Base-by-base conservation (phyloP, 2,888 invertebrate genomes). In the Andrena hattorfiana region DNA sequence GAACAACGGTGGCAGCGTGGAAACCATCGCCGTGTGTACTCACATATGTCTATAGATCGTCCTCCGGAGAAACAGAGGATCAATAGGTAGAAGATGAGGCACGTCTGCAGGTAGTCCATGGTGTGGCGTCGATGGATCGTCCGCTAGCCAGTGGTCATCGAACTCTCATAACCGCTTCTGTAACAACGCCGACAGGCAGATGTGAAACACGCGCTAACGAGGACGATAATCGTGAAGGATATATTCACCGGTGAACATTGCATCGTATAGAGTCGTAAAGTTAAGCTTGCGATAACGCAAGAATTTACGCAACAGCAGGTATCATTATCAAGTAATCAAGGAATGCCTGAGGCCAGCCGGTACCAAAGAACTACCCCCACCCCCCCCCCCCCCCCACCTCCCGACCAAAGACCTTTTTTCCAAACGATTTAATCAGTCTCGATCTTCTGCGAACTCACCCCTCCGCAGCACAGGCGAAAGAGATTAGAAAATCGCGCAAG, bases 31-130 rank as follows among this genome's bases (percentile, higher is more conserved):
- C 2, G 20, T 10, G 51, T 23, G 35, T 77, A 93, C 94, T 93
- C 84, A 94, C 94, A 94, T 92, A 93, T 93, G 93, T 94, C 94
- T 91, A 94, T 91, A 86, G 93, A 92, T 85, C 85, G 89, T 89
- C 91, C 92, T 87, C 86, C 87, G 85, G 88, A 88, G 89, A 89
- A 89, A 87, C 86, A 90, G 89, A 92, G 87, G 88, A 92, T 89
- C 85, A 92, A 88, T 84, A 91, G 89, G 88, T 90, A 92, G 83
- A 93, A 87, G 87, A 91, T 89, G 87, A 93, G 92, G 90, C 91
- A 91, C 89, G 90, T 90, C 87, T 89, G 91, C 90, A 91, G 90
- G 90, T 92, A 91, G 90, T 91, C 91, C 93, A 93, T 93, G 90
- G 90, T 88, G 90, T 88, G 89, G 85, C 86, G 84, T 87, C 83